Evolutionary conservation across 2,888 invertebrate species (phyloP), one percentile per base, ranked within the genome.

Genomic region (Bellardia bayeri): DNA sequence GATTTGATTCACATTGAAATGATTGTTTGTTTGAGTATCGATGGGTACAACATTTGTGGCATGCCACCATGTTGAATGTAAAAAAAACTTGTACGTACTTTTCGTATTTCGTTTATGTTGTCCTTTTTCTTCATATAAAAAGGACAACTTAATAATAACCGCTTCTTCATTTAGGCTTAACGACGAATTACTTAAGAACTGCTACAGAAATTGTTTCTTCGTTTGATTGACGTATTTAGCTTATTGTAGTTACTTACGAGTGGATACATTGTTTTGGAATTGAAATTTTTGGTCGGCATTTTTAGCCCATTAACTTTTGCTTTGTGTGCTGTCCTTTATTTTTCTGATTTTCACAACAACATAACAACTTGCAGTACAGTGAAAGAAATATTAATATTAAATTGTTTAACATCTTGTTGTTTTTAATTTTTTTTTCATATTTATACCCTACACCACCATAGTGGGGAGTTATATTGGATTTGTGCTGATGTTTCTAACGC

Each of bases 221-320:
- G 71, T 72, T 84, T 90, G 89, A 90, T 90, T 89, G 90, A 90
- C 88, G 84, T 88, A 87, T 85, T 90, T 87, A 86, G 66, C 37
- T 45, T 56, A 23, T 23, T 23, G 1, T 23, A 23, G 23, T 23
- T 23, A 49, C 37, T 9, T 66, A 40, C 72, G 37, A 64, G n/a
- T 30, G 4, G 16, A 54, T 51, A 61, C 85, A 84, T 87, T 88
- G 87, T 87, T 89, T 82, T 64, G 33, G 78, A 78, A 82, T 86
- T 88, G 78, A 63, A 82, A 64, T 66, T 71, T 75, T 66, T 58
- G 75, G 66, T 66, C 56, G 63, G 33, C 83, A 71, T 74, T 86
- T 69, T 83, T 66, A 58, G 83, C 75, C 76, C 86, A 83, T 86
- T 86, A 86, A 54, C n/a, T 56, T 86, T 58, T 54, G 13, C 45